These are phyloP conservation scores for Ptychadena robeensis DNA, from an alignment of 2,797 vertebrate genomes.

Conservation along the genomic window DNA sequence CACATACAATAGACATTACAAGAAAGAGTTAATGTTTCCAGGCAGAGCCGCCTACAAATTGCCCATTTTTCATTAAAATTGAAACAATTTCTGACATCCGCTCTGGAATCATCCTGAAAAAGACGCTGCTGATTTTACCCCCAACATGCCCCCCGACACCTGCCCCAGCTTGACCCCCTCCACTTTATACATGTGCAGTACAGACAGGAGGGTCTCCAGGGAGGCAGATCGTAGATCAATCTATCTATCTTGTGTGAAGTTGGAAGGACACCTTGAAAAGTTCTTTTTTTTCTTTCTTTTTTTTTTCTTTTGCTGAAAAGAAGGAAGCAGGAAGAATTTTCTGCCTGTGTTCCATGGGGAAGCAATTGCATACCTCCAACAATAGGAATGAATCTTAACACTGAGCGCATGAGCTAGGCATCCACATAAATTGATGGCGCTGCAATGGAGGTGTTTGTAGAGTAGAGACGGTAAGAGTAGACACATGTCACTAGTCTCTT, in stretches of 20 bases:
- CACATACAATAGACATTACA: too few relatives aligned
- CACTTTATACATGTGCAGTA: conserved; percentile 42
- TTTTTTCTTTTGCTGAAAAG: conserved; percentile 63
- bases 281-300: conserved; percentile 63
- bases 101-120: background rate
- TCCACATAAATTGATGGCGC: background rate
- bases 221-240: conserved; percentile 64
- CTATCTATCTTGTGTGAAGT: conserved; percentile 65
- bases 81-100: background rate
- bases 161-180: conserved; percentile 28
- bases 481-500: too few relatives aligned
- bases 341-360: conserved; percentile 52
- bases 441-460: background rate
- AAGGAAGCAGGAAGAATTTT: conserved; percentile 9
- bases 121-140: background rate
- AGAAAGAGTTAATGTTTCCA: background rate
- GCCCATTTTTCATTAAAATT: background rate
- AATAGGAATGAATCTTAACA: conserved; percentile 23
- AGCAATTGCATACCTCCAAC: conserved; percentile 55
- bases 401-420: background rate
- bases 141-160: conserved; percentile 15
- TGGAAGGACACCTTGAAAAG: conserved; percentile 71
- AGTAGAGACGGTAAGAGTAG: background rate
- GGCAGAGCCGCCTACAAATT: too few relatives aligned
- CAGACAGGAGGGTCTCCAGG: conserved; percentile 65